Base-by-base conservation (phyloP, 1,140 invertebrate genomes). In the Lasioglossum baleicum region DNA sequence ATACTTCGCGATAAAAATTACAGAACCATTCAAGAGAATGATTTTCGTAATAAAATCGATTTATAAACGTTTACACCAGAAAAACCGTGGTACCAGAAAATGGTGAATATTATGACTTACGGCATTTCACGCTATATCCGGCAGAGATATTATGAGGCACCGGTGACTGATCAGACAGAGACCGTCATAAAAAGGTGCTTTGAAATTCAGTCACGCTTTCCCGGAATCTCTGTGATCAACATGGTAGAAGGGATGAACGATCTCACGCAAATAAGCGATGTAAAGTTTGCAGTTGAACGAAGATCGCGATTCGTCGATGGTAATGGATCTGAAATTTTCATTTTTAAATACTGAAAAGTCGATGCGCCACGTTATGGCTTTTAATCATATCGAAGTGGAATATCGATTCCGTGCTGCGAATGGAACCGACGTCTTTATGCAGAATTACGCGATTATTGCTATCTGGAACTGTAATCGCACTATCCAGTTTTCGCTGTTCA, bases 301-400 rank as follows among this genome's bases (percentile, higher is more conserved):
- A 7, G 13, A 53, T 53, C 11, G 2, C 11, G 26, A 48, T 20
- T 44, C 42, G 26, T 20, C 60, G 58, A 44, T 74, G 13, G 63
- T 26, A 53, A 26, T 20, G 73, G 63, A 6, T 75, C n/a, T 22
- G 48, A 56, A 56, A 75, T 75, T 40, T 75, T 75, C 74, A 60
- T 48, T 58, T 75, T 68, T 75, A 58, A 75, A 68, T 35, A 42
- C 53, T 48, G 51, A 3, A n/a, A 56, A 68, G 22, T 75, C 65
- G 40, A 44, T 31, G 40, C 22, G 44, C n/a, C 7, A 42, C 44
- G 63, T 26, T 66, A 13, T 35, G 40, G 22, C 35, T 68, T 68
- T 75, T 68, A 75, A 68, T 75, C 51, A 40, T 42, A 42, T 44
- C 42, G 17, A 44, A 48, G 53, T 44, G 73, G 48, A 56, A 56